Base-by-base conservation (phyloP, 2,797 vertebrate genomes). In the Taenioides sp. region DNA sequence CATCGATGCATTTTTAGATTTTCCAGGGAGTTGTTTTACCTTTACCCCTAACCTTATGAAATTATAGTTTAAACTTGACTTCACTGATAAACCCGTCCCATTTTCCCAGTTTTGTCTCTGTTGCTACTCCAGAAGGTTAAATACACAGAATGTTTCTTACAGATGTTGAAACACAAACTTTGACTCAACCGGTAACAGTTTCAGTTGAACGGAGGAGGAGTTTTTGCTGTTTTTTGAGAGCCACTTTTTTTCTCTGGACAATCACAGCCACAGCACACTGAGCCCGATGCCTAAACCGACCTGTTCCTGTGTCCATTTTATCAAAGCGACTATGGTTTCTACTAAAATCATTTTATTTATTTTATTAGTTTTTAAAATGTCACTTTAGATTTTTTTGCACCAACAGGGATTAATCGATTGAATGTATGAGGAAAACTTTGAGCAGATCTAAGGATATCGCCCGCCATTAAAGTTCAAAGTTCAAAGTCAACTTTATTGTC, bases 231-330 rank as follows among this genome's bases (percentile, higher is more conserved):
- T 63, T 85, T 82, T 60, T 76, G 80, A 74, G 16, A 80, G 82
- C 80, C 83, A 83, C 84, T 91, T 69, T 88, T 47, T 63, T 81
- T 82, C 78, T 87, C 91, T 93, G 93, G 93, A 94, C 93, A 94
- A 93, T 94, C 93, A 92, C 78, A 77, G 90, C 90, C 90, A 89
- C 92, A 94, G 93, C 92, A 94, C 93, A 93, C 85, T 80, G 90
- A 93, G 90, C 92, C 93, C 77, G 67, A 91, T 86, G 86, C 88
- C 90, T 91, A 86, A 79, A 91, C 84, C 81, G 90, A 92, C 89
- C 92, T 82, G 76, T 86, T 84, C 88, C 91, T 92, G 91, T 91
- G 88, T 84, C 84, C 88, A 80, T 86, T 63, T 34, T 0, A 75
- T 16, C 81, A 0, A 76, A n/a, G 73, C 69, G 6, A 1, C 18